Evolutionary conservation across 1,140 invertebrate species (phyloP).

Genomic region (Drosophila arizonae): DNA sequence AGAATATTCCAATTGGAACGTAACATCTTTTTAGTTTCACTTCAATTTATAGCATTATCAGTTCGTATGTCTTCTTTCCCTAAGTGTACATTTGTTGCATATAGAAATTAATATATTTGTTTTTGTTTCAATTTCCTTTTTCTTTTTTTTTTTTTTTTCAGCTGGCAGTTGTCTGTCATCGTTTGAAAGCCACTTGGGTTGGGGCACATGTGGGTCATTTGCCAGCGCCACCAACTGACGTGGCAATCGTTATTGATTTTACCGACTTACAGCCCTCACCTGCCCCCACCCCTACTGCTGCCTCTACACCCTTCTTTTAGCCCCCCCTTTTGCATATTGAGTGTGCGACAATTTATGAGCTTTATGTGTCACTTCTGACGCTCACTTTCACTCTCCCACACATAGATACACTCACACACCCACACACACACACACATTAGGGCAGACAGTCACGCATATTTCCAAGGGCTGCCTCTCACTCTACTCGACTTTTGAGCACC

Average conservation of each 20-base stretch:
- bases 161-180: slow-evolving; percentile 33
- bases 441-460: slow-evolving; percentile 54
- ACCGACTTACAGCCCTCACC: slow-evolving; percentile 24
- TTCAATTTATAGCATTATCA: background rate
- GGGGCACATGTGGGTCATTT: slow-evolving; percentile 38
- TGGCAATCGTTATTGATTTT: slow-evolving; percentile 76
- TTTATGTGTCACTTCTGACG: slow-evolving; percentile 81
- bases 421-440: background rate
- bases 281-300: background rate
- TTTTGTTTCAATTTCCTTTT: too few relatives aligned
- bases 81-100: slow-evolving; percentile 22
- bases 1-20: too few relatives aligned
- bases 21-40: too few relatives aligned
- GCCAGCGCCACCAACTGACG: slow-evolving; percentile 22
- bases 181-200: slow-evolving; percentile 45
- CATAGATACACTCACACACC: slow-evolving; percentile 23
- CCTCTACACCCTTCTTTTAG: background rate
- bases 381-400: slow-evolving; percentile 66
- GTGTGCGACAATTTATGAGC: slow-evolving; percentile 76
- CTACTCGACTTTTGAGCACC: slow-evolving; percentile 27
- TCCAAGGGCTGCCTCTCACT: slow-evolving; percentile 25
- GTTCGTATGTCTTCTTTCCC: background rate
- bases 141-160: slow-evolving; percentile 31
- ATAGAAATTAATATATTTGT: slow-evolving; percentile 27
- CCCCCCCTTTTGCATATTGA: slow-evolving; percentile 57